Percentiles rank a stretch among this genome's conserved stretches.
These are phyloP conservation scores for Enhydra lutris DNA, from an alignment of 2,113 vertebrate species.

Conservation along the genomic window DNA sequence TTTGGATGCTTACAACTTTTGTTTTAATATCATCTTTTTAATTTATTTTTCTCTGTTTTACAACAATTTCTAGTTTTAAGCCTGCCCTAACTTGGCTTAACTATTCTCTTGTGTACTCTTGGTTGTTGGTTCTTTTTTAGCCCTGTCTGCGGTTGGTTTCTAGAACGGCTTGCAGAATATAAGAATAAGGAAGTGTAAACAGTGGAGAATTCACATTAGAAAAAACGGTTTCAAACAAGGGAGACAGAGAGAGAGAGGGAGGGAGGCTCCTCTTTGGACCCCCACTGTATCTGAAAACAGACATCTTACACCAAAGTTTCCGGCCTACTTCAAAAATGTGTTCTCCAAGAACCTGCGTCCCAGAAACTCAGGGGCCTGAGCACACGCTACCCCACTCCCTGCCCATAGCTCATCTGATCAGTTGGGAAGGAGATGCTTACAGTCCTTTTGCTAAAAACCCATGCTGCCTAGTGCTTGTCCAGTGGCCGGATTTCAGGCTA, in stretches of 20 bases:
- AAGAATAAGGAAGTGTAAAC: neutral
- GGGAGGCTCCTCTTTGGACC: neutral
- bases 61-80: neutral
- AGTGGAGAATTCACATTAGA: neutral
- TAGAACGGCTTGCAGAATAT: neutral
- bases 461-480: neutral
- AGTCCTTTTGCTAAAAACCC: too few species aligned
- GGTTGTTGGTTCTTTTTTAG: neutral
- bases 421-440: neutral
- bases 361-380: neutral
- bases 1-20: neutral
- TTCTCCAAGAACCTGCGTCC: neutral
- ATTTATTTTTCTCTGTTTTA: neutral
- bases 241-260: neutral
- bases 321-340: neutral
- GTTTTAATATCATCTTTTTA: neutral
- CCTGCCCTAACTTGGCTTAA: neutral
- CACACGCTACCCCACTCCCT: neutral
- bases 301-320: neutral
- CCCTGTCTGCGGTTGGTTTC: neutral
- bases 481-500: neutral
- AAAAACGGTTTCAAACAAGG: neutral
- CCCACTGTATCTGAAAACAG: neutral
- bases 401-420: neutral
- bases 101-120: neutral